phyloP scores from a whole-genome alignment of 1,140 invertebrate genomes.

The Tetramorium simillimum region DNA sequence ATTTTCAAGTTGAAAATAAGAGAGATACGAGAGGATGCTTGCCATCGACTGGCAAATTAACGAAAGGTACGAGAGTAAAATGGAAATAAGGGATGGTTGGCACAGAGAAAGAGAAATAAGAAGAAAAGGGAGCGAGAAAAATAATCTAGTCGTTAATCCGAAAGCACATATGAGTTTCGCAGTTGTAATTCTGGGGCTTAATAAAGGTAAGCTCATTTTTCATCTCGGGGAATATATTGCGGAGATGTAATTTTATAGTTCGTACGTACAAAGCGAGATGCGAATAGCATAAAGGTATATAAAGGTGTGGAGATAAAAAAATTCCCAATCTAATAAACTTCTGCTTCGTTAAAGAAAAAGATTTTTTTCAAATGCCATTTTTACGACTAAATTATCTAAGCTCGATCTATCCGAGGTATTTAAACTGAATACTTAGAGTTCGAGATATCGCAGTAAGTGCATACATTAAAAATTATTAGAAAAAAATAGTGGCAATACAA shows the following conservation, averaged over 20 bases:
- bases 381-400: not conserved
- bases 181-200: slow-evolving; percentile 21
- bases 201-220: slow-evolving; percentile 33
- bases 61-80: not conserved
- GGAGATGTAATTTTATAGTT: slow-evolving; percentile 33
- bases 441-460: not conserved
- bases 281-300: not conserved
- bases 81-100: not conserved
- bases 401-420: not conserved
- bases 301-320: not conserved
- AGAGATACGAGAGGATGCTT: slow-evolving; percentile 13
- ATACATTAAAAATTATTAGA: not conserved
- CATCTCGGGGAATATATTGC: slow-evolving; percentile 14
- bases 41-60: not conserved
- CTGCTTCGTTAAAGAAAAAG: not conserved
- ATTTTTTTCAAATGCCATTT: not conserved
- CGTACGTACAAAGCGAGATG: not conserved
- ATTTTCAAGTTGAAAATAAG: not conserved
- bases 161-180: slow-evolving; percentile 25
- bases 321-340: slow-evolving; percentile 23
- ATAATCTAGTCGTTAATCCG: slow-evolving; percentile 33
- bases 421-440: not conserved
- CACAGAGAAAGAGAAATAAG: not conserved
- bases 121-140: slow-evolving; percentile 7
- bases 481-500: not conserved